Evolutionary conservation across 2,113 vertebrate species (phyloP), one percentile per base, ranked within the genome.

Genomic region (Picathartes gymnocephalus): DNA sequence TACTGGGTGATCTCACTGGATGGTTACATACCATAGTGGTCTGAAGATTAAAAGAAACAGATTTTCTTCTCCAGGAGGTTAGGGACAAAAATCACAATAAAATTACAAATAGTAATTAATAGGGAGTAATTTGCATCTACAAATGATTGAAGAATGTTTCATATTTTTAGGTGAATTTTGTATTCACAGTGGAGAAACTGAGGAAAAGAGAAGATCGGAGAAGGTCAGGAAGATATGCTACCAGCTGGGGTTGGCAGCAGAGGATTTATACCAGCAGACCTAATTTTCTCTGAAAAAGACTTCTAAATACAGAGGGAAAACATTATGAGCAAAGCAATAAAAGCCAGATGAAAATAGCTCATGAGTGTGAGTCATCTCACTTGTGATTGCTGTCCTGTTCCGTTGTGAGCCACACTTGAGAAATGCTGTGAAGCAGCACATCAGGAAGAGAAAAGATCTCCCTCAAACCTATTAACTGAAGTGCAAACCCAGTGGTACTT

Each of bases 311-410:
- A 78, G 68, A 86, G 27, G 22, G 44, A 51, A 94, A 95, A 90
- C 56, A 27, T 58, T 85, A 77, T 88, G 60, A 84, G 68, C 11
- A 50, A 31, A 83, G 85, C 62, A 94, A 89, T 79, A 51, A 48
- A 87, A 96, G 44, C 31, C 66, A 73, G 85, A 91, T 92, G 86
- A 95, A 92, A 95, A 95, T 81, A 96, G 53, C 73, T 95, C 70
- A 76, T 84, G 61, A 86, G 71, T 24, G 45, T 94, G 89, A 97
- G 65, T 97, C 96, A 96, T 93, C 81, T 51, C 40, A 64, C 94
- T 94, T 90, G 81, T 94, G 92, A 94, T 78, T 91, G 51, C 68
- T 86, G 40, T 92, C 76, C 73, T 82, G 60, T 83, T 50, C 61
- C 84, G 72, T 40, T 70, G 66, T 78, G 64, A 94, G 72, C 70